Evolutionary conservation across 2,888 invertebrate genomes (phyloP), one percentile per base, ranked within the genome.

Genomic region (Mystacides longicornis): DNA sequence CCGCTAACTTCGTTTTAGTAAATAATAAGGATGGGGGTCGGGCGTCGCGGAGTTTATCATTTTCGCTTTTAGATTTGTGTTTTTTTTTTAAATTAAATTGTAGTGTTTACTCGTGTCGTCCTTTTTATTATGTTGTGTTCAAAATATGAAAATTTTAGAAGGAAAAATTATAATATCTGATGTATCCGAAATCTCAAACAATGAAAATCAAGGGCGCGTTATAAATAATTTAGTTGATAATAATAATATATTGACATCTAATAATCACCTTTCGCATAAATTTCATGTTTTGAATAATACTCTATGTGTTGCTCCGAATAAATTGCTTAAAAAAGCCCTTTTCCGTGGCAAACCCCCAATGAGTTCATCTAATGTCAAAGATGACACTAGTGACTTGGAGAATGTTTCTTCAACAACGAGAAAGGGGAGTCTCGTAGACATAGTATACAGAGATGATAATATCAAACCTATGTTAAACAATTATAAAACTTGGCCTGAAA

Each of bases 191-290:
- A 48, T 50, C 37, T 51, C 51, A 23, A 51, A 48, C 21, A 46
- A 43, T 51, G 43, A 48, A 54, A 54, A 48, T 57, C 54, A 57
- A 57, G 57, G 57, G 54, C 57, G 54, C 54, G 51, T 51, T 51
- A 49, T 54, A 54, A 54, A 57, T 47, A 48, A 51, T 54, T 33
- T 49, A 7, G 23, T 31, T 22, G 49, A 57, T 19, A 54, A 54
- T 51, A 57, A 62, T 51, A 62, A 61, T 51, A 59, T 66, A 54
- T 64, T 64, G 51, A 62, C 62, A 48, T 65, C 64, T 55, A 61
- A 63, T 56, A 61, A 62, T 31, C 62, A 65, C 46, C 59, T 65
- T 47, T 62, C 62, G 5, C 62, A 64, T 22, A 64, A 63, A 55
- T 64, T 65, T 54, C 63, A 64, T 48, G 62, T 62, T 47, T 55